A percentile compares a stretch with the other conserved stretches of the same genome.
phyloP scores from a whole-genome alignment of 2,797 vertebrate species.

The Parambassis ranga region DNA sequence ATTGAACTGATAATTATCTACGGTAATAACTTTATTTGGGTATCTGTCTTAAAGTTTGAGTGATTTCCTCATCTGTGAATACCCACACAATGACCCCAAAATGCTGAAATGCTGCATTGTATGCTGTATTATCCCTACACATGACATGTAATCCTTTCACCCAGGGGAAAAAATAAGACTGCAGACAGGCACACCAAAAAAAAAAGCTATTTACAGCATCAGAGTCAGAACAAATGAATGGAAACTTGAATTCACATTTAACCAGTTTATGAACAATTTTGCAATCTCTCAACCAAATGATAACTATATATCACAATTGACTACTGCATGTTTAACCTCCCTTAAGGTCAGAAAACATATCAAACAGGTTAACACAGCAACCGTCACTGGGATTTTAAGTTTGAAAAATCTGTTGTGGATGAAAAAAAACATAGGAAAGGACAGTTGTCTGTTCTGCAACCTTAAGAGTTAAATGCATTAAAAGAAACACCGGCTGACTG shows the following conservation, averaged over 20 bases:
- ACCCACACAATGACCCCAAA: no score
- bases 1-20: no score
- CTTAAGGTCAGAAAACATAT: conserved; percentile 39
- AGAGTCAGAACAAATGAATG: conserved; percentile 41
- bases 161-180: no score
- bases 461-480: conserved; percentile 27
- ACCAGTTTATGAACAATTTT: conserved; percentile 68
- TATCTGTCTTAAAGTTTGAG: no score
- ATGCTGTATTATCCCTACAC: no score
- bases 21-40: no score
- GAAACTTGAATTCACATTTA: conserved; percentile 52
- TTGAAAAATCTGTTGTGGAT: conserved; percentile 13
- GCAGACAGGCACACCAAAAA: no score
- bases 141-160: no score
- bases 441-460: conserved; percentile 14
- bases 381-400: conserved; percentile 31
- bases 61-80: no score
- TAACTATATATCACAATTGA: conserved; percentile 63
- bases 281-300: conserved; percentile 56
- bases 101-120: no score
- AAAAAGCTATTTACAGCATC: neutral
- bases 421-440: neutral
- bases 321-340: conserved; percentile 27
- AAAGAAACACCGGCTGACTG: no score
- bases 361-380: conserved; percentile 43